Evolutionary conservation across 2,113 vertebrate genomes (phyloP).

Genomic region (Clupea harengus): DNA sequence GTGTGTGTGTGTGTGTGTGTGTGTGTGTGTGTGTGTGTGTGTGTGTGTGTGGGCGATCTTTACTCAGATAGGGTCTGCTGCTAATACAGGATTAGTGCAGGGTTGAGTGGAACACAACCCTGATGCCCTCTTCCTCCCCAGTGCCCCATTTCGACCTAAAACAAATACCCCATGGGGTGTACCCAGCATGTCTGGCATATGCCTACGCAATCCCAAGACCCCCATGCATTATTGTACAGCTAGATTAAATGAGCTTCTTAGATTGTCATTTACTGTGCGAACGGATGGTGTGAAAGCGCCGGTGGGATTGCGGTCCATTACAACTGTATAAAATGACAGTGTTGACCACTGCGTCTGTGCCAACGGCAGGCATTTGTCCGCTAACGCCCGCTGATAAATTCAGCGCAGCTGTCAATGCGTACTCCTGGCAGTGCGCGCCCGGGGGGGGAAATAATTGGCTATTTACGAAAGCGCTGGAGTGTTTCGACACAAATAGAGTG

Average conservation of each 20-base stretch:
- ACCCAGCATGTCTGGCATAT: background rate
- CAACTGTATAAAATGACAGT: background rate
- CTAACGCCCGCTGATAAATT: background rate
- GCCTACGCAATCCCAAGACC: background rate
- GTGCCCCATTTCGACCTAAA: background rate
- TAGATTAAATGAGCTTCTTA: background rate
- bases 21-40: too few relatives aligned
- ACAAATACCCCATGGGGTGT: background rate
- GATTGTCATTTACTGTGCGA: background rate
- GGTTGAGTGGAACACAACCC: background rate
- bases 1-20: too few relatives aligned
- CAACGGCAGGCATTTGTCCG: background rate
- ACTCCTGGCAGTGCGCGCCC: background rate
- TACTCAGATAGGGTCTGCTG: background rate
- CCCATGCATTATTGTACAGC: background rate
- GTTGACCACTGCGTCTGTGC: background rate
- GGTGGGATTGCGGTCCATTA: background rate
- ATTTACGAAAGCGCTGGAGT: background rate
- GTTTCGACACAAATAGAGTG: slow-evolving; percentile 15
- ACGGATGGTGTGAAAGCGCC: background rate
- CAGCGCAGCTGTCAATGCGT: background rate
- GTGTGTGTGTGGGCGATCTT: background rate
- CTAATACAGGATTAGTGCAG: background rate
- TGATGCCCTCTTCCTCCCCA: background rate
- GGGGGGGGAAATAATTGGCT: background rate